Base-by-base conservation (phyloP, 1,140 invertebrate genomes). In the Drosophila lini region DNA sequence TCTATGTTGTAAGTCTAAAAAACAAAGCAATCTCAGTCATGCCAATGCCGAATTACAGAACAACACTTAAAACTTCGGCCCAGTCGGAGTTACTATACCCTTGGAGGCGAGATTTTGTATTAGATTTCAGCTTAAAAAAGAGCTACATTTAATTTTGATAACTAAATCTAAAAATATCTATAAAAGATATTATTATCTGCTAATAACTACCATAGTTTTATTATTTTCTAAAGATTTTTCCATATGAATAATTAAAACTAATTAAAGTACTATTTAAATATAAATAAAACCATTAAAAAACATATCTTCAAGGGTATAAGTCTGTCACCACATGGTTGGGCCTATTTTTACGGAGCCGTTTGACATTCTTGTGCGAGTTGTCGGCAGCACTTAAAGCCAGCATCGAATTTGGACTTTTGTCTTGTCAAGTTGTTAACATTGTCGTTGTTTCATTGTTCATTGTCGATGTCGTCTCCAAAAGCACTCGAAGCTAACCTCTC, bases 1-100 rank as follows among this genome's bases (percentile, higher is more conserved):
- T 93, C 90, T 93, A 93, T 93, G 94, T 93, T 91, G 94, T 94
- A 94, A 94, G 94, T 94, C 91, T 92, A 92, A 91, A 91, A 91
- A 91, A 90, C 76, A 81, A 61, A 75, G 64, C 56, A 78, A 64
- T 68, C 44, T 25, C 65, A 52, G 76, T 47, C 41, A 36, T 48
- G 31, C 34, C 57, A 67, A 63, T 62, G 61, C 44, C 40, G 58
- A 71, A 65, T 25, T 32, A 42, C 64, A 55, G 34, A 25, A 38
- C n/a, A 36, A 52, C 38, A 38, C 40, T 16, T 4, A 2, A 7
- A 3, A 13, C 74, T 78, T 77, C 74, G 74, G 22, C 25, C 31
- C 3, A 28, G 65, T 56, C 74, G 74, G 41, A 78, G 74, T 42
- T 77, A 47, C 22, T 64, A 13, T 75, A 75, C 34, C 32, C 36